These are phyloP conservation scores for Erebia epiphron DNA, from an alignment of 2,888 invertebrate genomes.

Conservation along the genomic window DNA sequence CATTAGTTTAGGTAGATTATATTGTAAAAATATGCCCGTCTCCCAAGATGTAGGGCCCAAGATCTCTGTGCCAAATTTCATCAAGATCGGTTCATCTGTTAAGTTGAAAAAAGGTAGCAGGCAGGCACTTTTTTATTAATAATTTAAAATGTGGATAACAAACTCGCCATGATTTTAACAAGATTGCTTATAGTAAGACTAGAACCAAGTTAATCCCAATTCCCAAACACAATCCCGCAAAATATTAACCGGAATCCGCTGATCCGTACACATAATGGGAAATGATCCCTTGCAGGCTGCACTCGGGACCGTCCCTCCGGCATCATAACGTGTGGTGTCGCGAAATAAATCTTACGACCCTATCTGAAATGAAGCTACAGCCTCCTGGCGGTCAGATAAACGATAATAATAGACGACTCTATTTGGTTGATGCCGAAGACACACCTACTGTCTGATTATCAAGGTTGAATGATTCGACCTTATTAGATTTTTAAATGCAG, in stretches of 20 bases:
- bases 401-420: not conserved
- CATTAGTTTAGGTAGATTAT: no score
- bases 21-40: no score
- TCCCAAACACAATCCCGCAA: constrained; percentile 65
- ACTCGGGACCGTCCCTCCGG: constrained; percentile 71
- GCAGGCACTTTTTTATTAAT: no score
- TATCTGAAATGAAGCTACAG: constrained; percentile 55
- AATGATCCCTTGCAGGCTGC: constrained; percentile 66
- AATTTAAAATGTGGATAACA: not conserved
- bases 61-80: no score
- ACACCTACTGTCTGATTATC: not conserved
- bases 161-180: constrained; percentile 9
- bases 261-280: constrained; percentile 67
- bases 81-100: no score
- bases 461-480: not conserved
- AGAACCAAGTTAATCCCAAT: constrained; percentile 66
- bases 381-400: constrained; percentile 71
- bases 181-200: constrained; percentile 53
- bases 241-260: constrained; percentile 61
- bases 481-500: no score
- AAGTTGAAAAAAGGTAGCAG: no score
- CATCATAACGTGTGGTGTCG: constrained; percentile 75
- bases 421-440: not conserved
- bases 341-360: constrained; percentile 80
- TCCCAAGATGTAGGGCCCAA: no score